A percentile compares a stretch with the other conserved stretches of the same genome.
Conservation (phyloP, 2,113 vertebrate species). For the Bambusicola thoracicus region DNA sequence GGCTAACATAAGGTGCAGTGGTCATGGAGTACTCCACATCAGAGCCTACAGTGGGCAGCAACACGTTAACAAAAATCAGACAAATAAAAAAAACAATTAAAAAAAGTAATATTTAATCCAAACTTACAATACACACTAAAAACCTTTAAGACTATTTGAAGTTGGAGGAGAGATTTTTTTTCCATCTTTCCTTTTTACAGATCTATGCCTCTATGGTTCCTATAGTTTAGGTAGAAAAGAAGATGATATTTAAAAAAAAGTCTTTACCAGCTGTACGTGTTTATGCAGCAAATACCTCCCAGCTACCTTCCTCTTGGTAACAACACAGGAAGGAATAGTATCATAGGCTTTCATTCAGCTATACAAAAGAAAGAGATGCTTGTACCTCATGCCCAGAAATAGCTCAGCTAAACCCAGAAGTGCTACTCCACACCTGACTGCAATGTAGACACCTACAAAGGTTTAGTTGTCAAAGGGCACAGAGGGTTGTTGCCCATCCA, state of each 20-base stretch:
- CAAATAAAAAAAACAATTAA: not conserved
- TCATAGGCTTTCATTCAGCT: not conserved
- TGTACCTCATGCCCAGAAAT: not conserved
- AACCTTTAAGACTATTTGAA: not conserved
- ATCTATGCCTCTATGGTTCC: not conserved
- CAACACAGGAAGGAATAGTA: not conserved
- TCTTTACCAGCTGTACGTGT: not conserved
- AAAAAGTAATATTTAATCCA: not conserved
- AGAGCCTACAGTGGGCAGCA: not conserved
- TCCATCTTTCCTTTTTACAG: not conserved
- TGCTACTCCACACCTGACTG: not conserved
- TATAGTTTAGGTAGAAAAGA: not conserved
- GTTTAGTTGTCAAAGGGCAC: not conserved
- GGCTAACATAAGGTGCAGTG: not conserved
- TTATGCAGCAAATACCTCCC: not conserved
- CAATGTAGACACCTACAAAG: not conserved
- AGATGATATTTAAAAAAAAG: not conserved
- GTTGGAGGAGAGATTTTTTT: not conserved
- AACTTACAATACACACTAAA: not conserved
- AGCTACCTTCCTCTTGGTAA: not conserved
- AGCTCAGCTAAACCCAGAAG: not conserved
- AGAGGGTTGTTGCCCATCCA: not conserved
- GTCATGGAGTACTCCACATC: not conserved
- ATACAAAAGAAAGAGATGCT: fast-evolving
- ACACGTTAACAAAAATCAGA: not conserved